Evolutionary conservation across 2,888 invertebrate species (phyloP).

Genomic region (Thelaira solivaga): DNA sequence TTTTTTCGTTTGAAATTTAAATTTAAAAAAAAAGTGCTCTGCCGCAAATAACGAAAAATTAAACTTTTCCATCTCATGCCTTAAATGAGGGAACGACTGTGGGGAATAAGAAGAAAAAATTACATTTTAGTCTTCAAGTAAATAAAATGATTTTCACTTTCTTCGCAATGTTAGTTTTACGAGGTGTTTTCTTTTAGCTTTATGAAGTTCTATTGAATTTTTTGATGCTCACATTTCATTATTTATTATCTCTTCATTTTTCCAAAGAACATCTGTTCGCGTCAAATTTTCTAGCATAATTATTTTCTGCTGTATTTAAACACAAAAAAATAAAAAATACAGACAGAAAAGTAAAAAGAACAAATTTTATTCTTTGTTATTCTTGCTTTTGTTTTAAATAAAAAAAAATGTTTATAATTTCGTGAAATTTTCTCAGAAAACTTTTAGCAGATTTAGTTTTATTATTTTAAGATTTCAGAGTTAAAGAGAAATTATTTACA

Average conservation of each 20-base stretch:
- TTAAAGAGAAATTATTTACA: too few relatives aligned
- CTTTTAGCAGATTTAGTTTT: background rate
- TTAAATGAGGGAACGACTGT: background rate
- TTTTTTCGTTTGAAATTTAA: too few relatives aligned
- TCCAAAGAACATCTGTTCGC: constrained; percentile 42
- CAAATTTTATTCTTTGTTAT: background rate
- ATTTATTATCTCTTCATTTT: constrained; percentile 32
- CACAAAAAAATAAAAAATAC: too few relatives aligned
- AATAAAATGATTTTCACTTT: constrained; percentile 3
- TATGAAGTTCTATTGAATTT: constrained; percentile 37
- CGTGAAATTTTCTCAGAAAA: constrained; percentile 5
- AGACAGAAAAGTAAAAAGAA: too few relatives aligned
- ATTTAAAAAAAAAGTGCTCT: too few relatives aligned
- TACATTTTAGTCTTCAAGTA: background rate
- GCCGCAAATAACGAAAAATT: too few relatives aligned
- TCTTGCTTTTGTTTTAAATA: background rate
- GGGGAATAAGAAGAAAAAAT: background rate
- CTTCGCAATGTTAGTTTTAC: constrained; percentile 7
- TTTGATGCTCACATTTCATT: constrained; percentile 14
- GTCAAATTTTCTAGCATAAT: constrained; percentile 15
- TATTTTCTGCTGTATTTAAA: background rate
- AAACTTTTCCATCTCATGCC: background rate
- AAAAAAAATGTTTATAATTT: constrained; percentile 21
- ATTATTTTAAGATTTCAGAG: too few relatives aligned
- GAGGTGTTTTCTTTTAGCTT: constrained; percentile 49